Evolutionary conservation across 2,113 vertebrate species (phyloP).

Genomic region (Indicator maculatus): DNA sequence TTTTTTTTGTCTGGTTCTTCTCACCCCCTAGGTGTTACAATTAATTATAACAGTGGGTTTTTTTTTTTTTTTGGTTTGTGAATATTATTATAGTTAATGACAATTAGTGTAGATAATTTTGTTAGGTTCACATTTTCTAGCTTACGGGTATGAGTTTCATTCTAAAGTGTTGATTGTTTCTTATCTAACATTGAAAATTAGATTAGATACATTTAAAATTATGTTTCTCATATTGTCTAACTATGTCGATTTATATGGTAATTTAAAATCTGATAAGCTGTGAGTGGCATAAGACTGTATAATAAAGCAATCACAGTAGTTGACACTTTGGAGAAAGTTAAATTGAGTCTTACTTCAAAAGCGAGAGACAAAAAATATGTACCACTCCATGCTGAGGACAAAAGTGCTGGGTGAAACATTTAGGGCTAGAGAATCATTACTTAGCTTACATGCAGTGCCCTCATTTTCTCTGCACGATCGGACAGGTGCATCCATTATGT

Average conservation of each 20-base stretch:
- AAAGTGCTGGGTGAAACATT: conserved; percentile 16
- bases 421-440: conserved; percentile 35
- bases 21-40: conserved; percentile 65
- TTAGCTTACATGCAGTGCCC: conserved; percentile 40
- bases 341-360: conserved; percentile 35
- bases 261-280: conserved; percentile 76
- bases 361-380: not conserved
- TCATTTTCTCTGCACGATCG: conserved; percentile 48
- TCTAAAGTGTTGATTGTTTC: conserved; percentile 73
- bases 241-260: conserved; percentile 73
- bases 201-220: conserved; percentile 73
- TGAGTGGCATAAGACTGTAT: conserved; percentile 59
- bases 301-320: conserved; percentile 70
- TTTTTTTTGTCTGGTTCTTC: not conserved
- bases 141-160: conserved; percentile 69
- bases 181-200: conserved; percentile 77
- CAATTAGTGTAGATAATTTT: conserved; percentile 75
- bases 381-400: not conserved
- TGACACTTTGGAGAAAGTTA: conserved; percentile 63
- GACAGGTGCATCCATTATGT: conserved; percentile 57
- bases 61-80: conserved; percentile 49
- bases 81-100: conserved; percentile 65
- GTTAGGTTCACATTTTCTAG: conserved; percentile 57
- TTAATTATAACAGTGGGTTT: conserved; percentile 71
- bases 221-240: conserved; percentile 66